Evolutionary conservation across 1,140 invertebrate genomes (phyloP), one percentile per base, ranked within the genome.

Genomic region (Trachymyrmex septentrionalis): DNA sequence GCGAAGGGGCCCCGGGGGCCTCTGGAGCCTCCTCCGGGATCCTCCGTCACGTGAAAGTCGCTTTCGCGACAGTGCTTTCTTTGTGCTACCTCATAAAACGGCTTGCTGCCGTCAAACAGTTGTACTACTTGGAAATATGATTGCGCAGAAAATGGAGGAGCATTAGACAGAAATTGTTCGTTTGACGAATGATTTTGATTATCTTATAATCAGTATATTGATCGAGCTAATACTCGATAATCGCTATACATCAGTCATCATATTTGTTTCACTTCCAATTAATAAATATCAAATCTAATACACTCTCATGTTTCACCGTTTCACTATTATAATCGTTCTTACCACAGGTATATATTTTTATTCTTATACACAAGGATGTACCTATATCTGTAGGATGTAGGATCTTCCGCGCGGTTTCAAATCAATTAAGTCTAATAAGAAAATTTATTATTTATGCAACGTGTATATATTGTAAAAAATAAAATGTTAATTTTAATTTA

Each of bases 1-100:
- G 71, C 82, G 82, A 80, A 63, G 80, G 63, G 66, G 66, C 38
- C 78, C 72, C 44, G 61, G 61, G 69, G 77, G 59, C 48, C 55
- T 19, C 16, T 55, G 44, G 14, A 71, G 55, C 24, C 30, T 71
- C 48, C 27, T 73, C 24, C 3, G 77, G 48, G 77, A 30, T n/a
- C 30, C 14, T 50, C 64, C 64, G 6, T 80, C 61, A 55, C 16
- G 77, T 81, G 64, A 81, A 81, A 69, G 64, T 69, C 21, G 76
- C 76, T 78, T 78, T 66, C 61, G 77, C 64, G 30, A 71, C 30
- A 48, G n/a, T 69, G 48, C 67, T 78, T 78, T 50, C 76, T 66
- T 71, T 81, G 66, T 69, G n/a, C 44, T 24, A 71, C 30, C 48
- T 81, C 30, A 1, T 44, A 63, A 77, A 63, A 77, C 14, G 14